Conservation (phyloP, 2,113 vertebrate species). For the Galeopterus variegatus region DNA sequence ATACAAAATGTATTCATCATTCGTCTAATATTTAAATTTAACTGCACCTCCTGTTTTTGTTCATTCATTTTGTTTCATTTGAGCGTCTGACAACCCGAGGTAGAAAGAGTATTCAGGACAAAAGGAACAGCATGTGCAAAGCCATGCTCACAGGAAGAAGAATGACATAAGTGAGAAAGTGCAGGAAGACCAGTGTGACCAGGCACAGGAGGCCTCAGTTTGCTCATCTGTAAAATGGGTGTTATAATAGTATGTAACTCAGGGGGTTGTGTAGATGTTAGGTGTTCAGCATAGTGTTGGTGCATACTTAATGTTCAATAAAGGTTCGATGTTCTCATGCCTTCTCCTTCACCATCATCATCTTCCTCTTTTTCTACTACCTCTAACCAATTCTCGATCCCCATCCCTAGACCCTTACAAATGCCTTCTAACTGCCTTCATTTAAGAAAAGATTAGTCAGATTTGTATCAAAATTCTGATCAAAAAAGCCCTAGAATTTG, state of each 20-base stretch:
- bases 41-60: neutral
- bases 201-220: neutral
- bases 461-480: neutral
- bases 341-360: too few species aligned
- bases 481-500: neutral
- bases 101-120: neutral
- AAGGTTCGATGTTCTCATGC: neutral
- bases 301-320: rapidly evolving
- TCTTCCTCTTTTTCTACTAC: neutral
- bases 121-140: neutral
- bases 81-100: neutral
- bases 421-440: neutral
- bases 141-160: rapidly evolving
- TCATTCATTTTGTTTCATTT: neutral
- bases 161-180: neutral
- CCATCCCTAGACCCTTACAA: neutral
- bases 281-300: neutral
- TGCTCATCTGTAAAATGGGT: neutral
- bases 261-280: rapidly evolving
- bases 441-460: neutral
- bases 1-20: too few species aligned
- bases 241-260: too few species aligned
- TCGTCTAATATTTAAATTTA: neutral
- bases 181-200: neutral
- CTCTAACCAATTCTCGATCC: neutral